phyloP scores from a whole-genome alignment of 2,888 invertebrate species.

The Amphipoea lucens region DNA sequence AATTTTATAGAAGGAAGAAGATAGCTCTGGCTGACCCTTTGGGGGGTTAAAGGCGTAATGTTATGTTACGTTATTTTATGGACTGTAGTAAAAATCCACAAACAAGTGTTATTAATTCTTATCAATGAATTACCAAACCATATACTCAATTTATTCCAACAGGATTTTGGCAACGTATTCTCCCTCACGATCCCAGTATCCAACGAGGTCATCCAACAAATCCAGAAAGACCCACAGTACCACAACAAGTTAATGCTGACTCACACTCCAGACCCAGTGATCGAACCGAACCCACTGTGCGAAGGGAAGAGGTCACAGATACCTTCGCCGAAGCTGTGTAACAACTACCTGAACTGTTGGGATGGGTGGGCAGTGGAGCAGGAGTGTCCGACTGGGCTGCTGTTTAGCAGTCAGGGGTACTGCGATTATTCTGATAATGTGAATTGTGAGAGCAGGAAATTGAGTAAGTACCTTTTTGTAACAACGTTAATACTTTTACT shows the following conservation, averaged over 20 bases:
- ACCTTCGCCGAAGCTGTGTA: slow-evolving; percentile 90
- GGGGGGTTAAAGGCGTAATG: background rate
- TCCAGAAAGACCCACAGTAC: slow-evolving; percentile 80
- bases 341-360: slow-evolving; percentile 93
- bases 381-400: slow-evolving; percentile 91
- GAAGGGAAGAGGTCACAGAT: slow-evolving; percentile 91
- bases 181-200: slow-evolving; percentile 86
- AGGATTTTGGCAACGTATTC: slow-evolving; percentile 75
- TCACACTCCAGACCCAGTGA: slow-evolving; percentile 76
- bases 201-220: slow-evolving; percentile 81
- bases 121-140: background rate
- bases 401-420: slow-evolving; percentile 91
- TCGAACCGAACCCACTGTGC: slow-evolving; percentile 82
- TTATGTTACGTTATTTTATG: no score
- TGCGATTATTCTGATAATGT: slow-evolving; percentile 92
- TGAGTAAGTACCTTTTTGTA: slow-evolving; percentile 72
- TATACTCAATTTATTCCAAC: slow-evolving; percentile 14
- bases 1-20: background rate
- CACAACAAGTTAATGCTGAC: slow-evolving; percentile 80
- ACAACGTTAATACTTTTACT: background rate
- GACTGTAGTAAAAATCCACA: background rate
- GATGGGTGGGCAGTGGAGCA: slow-evolving; percentile 92
- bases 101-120: background rate
- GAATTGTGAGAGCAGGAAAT: slow-evolving; percentile 90
- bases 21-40: background rate